phyloP scores from a whole-genome alignment of 2,113 vertebrate species.

The Varanus salvator region DNA sequence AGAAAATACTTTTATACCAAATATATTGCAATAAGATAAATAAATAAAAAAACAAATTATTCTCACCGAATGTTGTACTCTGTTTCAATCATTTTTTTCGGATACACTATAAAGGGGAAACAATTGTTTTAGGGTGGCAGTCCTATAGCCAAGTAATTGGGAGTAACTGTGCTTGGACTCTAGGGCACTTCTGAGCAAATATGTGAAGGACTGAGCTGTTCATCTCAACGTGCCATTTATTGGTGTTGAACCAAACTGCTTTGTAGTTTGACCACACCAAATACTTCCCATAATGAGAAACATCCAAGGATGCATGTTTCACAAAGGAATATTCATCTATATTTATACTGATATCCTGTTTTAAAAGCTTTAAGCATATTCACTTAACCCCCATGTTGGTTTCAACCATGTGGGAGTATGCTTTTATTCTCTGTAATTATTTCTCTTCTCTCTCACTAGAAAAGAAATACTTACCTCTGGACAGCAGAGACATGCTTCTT shows the following conservation, averaged over 20 bases:
- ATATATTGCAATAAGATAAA: background rate
- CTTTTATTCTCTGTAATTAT: background rate
- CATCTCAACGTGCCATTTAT: background rate
- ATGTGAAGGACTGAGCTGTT: background rate
- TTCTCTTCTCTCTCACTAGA: background rate
- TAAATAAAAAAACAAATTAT: background rate
- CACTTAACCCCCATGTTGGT: background rate
- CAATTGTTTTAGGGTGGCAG: background rate
- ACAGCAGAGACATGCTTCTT: background rate
- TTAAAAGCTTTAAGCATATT: background rate
- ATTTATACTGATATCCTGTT: background rate
- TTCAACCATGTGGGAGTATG: background rate
- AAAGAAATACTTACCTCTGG: constrained; percentile 29
- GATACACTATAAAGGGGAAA: too few species aligned
- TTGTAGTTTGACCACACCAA: background rate
- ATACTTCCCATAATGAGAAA: background rate
- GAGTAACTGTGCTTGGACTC: background rate
- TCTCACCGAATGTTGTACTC: background rate
- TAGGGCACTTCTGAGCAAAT: background rate
- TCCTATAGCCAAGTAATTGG: background rate
- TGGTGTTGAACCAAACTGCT: background rate
- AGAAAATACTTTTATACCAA: background rate
- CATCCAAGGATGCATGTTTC: background rate
- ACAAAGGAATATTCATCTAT: background rate
- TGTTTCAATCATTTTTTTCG: background rate